Evolutionary conservation across 2,113 vertebrate species (phyloP), one percentile per base, ranked within the genome.

Genomic region (Chascanopsetta lugubris): DNA sequence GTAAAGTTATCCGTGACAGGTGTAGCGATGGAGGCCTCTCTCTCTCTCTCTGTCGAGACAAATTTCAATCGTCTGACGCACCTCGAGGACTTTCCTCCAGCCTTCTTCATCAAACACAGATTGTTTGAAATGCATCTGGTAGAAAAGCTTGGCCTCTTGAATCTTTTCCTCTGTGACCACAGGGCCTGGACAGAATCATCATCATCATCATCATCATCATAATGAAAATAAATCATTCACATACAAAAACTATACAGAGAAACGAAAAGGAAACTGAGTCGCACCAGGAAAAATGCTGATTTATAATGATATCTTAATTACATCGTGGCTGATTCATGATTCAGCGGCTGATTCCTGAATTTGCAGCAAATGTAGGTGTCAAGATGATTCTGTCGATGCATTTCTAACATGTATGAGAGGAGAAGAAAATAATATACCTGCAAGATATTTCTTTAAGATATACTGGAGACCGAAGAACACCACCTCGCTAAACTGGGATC

Each of bases 381-480:
- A 10, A 1, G 8, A 34, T 3, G 10, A 9, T 10, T 38, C 36
- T 17, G 36, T 6, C 36, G 15, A 32, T 32, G 30, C 34, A 18
- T 12, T 18, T 30, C 7, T 38, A 5, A 9, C 11, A 46, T n/a
- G n/a, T n/a, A n/a, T 18, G 6, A 24, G 12, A 34, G 1, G 15
- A 47, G 2, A 36, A 3, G 15, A 22, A 36, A 36, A 32, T 12
- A 49, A 22, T 30, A 12, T 80, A 92, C 92, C 92, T 83, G 83
- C 61, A 20, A 93, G 85, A 53, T 92, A 93, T 59, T 92, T 93
- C 85, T 92, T 91, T 38, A 93, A 69, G 17, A 93, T 85, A 57
- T 93, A 92, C 75, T 93, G 91, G 22, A 93, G 86, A 17, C 92
- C 92, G 8, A 92, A 93, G 62, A 93, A 93, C 54, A 93, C 91